Percentiles rank a stretch among this genome's conserved stretches.
phyloP scores from a whole-genome alignment of 1,140 invertebrate species.

The Drosophila suzukii region DNA sequence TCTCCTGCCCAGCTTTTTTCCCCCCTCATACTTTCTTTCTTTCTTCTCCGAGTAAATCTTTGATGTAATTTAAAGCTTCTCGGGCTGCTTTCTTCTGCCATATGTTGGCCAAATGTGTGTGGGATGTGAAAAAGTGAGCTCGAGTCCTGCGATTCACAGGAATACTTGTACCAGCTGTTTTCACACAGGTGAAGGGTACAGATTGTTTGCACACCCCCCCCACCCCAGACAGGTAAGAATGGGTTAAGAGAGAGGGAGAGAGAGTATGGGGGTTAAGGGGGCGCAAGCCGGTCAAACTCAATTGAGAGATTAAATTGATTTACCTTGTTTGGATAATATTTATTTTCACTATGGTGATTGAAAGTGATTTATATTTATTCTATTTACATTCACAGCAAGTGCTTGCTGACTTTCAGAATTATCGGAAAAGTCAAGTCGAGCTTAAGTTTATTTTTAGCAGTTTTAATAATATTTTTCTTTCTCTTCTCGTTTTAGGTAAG shows the following conservation, averaged over 20 bases:
- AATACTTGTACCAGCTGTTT: conserved; percentile 42
- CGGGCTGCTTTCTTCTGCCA: conserved; percentile 22
- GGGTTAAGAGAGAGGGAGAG: conserved; percentile 5
- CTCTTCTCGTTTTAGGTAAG: conserved; percentile 37
- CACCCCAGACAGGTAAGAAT: conserved; percentile 3
- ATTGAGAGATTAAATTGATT: conserved; percentile 54
- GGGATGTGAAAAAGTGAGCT: conserved; percentile 11
- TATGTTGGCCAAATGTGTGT: conserved; percentile 47
- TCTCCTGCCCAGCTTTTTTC: conserved; percentile 4
- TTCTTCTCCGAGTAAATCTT: conserved; percentile 32
- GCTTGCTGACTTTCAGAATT: conserved; percentile 24
- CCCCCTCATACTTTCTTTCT: background rate
- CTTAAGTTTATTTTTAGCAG: background rate
- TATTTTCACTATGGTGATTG: conserved; percentile 47
- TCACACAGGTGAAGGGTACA: conserved; percentile 42
- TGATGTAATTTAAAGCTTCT: conserved; percentile 64
- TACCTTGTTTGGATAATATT: conserved; percentile 45
- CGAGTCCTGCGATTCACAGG: conserved; percentile 1
- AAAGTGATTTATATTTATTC: conserved; percentile 45
- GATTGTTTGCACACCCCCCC: conserved; percentile 35
- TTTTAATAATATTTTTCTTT: conserved; percentile 8
- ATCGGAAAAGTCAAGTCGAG: background rate
- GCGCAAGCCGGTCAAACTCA: conserved; percentile 32
- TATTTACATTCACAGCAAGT: conserved; percentile 13
- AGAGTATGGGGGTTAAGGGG: background rate